A percentile compares a stretch with the other conserved stretches of the same genome.
These are phyloP conservation scores for Meteorus cinctellus DNA, from an alignment of 2,888 invertebrate species.

Conservation along the genomic window DNA sequence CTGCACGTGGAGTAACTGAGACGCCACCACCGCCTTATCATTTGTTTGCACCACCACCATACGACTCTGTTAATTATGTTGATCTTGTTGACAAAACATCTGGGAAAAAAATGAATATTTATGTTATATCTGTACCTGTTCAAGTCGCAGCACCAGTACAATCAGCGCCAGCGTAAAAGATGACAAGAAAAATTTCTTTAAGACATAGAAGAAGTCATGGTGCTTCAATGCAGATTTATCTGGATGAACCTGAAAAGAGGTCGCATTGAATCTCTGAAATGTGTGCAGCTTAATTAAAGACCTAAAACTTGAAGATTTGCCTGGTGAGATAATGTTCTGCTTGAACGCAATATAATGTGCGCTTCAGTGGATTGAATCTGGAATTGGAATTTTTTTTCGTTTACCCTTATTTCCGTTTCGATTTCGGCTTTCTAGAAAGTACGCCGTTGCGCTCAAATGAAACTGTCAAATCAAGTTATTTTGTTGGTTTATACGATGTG, in stretches of 20 bases:
- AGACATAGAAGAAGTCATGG: background rate
- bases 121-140: slow-evolving; percentile 74
- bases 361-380: slow-evolving; percentile 1
- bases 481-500: background rate
- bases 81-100: slow-evolving; percentile 71
- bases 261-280: background rate
- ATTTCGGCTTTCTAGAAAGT: slow-evolving; percentile 8
- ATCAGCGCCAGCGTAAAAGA: slow-evolving; percentile 53
- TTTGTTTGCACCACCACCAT: slow-evolving; percentile 76
- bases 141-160: slow-evolving; percentile 64
- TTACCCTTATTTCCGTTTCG: background rate
- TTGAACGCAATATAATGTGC: background rate
- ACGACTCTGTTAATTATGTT: slow-evolving; percentile 73
- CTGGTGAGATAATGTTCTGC: background rate
- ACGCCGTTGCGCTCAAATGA: background rate
- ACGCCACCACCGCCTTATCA: slow-evolving; percentile 77
- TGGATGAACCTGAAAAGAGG: slow-evolving; percentile 24
- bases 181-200: background rate
- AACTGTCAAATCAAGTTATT: background rate
- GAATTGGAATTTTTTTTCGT: background rate
- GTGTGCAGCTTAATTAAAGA: background rate
- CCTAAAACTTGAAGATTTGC: background rate
- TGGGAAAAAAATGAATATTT: slow-evolving; percentile 72
- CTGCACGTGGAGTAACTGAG: slow-evolving; percentile 58
- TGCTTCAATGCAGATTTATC: background rate